Evolutionary conservation across 1,140 invertebrate genomes (phyloP).

Genomic region (Dreissena rostriformis): DNA sequence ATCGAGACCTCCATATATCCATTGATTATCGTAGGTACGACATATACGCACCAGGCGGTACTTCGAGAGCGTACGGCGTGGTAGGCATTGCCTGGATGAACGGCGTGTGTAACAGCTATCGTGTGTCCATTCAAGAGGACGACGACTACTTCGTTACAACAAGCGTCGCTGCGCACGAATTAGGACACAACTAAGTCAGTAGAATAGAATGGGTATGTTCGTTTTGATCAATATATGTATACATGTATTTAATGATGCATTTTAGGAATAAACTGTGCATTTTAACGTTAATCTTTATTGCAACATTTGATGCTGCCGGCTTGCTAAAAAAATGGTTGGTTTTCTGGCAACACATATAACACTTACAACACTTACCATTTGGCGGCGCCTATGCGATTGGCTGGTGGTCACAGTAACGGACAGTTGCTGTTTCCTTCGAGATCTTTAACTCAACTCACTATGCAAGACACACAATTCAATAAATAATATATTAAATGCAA

Average conservation of each 20-base stretch:
- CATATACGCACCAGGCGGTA: too few relatives aligned
- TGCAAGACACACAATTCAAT: too few relatives aligned
- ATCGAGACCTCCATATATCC: too few relatives aligned
- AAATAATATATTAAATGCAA: too few relatives aligned
- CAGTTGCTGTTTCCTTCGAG: too few relatives aligned
- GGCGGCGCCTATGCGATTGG: not conserved
- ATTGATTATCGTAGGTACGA: too few relatives aligned
- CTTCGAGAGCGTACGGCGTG: too few relatives aligned
- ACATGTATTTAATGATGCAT: not conserved
- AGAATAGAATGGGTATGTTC: not conserved
- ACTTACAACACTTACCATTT: not conserved
- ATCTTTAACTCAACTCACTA: too few relatives aligned
- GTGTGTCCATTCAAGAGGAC: conserved; percentile 33
- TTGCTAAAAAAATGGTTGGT: not conserved
- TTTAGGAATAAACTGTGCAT: too few relatives aligned
- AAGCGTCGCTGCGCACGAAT: conserved; percentile 23
- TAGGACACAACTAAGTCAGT: conserved; percentile 36
- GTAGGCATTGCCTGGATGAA: conserved; percentile 9
- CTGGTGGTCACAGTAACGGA: too few relatives aligned
- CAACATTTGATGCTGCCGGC: not conserved
- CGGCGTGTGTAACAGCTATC: conserved; percentile 13
- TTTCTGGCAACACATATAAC: not conserved
- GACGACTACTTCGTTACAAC: conserved; percentile 19
- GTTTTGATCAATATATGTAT: not conserved
- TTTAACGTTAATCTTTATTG: not conserved